Conservation (phyloP, 2,888 invertebrate genomes). For the Hirtodrosophila confusa region DNA sequence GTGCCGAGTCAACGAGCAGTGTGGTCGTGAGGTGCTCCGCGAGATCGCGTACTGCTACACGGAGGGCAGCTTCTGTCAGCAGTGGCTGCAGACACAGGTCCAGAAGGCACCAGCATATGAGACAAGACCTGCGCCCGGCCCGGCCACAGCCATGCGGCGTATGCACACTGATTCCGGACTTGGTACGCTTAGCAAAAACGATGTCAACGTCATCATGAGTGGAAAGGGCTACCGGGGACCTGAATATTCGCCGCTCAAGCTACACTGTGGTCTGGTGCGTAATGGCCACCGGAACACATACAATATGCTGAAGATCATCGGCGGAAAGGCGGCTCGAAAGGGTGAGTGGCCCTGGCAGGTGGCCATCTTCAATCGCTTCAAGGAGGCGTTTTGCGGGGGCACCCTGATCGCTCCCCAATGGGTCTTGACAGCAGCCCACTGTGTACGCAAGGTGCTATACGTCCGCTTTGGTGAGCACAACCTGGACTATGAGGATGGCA, state of each 20-base stretch:
- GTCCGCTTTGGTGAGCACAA: conserved; percentile 95
- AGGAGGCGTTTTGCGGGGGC: conserved; percentile 95
- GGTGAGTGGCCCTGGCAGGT: conserved; percentile 98
- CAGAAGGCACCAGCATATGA: conserved; percentile 81
- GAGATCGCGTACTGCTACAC: conserved; percentile 94
- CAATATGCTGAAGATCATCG: conserved; percentile 92
- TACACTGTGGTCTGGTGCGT: conserved; percentile 83
- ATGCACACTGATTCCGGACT: conserved; percentile 55
- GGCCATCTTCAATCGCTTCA: conserved; percentile 92
- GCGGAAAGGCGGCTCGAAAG: conserved; percentile 91
- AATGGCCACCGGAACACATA: conserved; percentile 82
- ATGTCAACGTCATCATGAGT: conserved; percentile 82
- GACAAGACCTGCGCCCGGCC: conserved; percentile 54
- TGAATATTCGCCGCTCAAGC: conserved; percentile 84
- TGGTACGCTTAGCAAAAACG: conserved; percentile 66
- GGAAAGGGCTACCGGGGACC: conserved; percentile 82
- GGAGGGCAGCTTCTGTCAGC: conserved; percentile 92
- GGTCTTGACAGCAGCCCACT: conserved; percentile 95
- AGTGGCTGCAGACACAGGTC: conserved; percentile 86
- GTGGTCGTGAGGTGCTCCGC: conserved; percentile 90
- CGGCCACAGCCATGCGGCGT: conserved; percentile 70
- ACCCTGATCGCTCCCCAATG: conserved; percentile 92
- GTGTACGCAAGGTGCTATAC: conserved; percentile 90
- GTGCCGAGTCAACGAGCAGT: conserved; percentile 90
- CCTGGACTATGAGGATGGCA: conserved; percentile 89